These are phyloP conservation scores for Cosmopolites sordidus DNA, from an alignment of 2,888 invertebrate species.

Conservation along the genomic window DNA sequence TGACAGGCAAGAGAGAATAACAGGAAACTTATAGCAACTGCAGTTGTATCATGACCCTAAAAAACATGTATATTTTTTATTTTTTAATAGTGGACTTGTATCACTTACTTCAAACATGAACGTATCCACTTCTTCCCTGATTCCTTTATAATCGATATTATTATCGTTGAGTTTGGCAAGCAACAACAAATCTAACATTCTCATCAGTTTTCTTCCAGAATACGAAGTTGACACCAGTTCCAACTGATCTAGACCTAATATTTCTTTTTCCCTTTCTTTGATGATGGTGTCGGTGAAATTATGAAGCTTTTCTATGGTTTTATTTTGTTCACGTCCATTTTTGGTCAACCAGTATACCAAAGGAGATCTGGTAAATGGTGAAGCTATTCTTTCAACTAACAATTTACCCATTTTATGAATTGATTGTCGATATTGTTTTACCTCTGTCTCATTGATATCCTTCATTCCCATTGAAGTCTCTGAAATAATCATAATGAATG, in stretches of 20 bases:
- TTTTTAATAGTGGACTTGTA: no score
- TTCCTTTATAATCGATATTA: slow-evolving; percentile 44
- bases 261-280: slow-evolving; percentile 25
- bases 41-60: slow-evolving; percentile 36
- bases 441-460: slow-evolving; percentile 19
- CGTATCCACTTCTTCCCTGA: slow-evolving; percentile 61
- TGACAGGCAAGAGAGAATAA: slow-evolving; percentile 30
- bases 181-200: slow-evolving; percentile 36
- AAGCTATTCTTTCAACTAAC: slow-evolving; percentile 9
- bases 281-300: slow-evolving; percentile 36
- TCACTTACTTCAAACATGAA: slow-evolving; percentile 52
- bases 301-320: slow-evolving; percentile 31
- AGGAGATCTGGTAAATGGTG: slow-evolving; percentile 2
- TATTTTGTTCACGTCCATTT: slow-evolving; percentile 25
- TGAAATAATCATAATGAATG: slow-evolving; percentile 1
- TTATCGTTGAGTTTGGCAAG: slow-evolving; percentile 29
- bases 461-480: slow-evolving; percentile 32
- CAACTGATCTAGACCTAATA: slow-evolving; percentile 25
- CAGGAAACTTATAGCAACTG: slow-evolving; percentile 29
- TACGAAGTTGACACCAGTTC: slow-evolving; percentile 43
- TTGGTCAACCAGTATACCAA: slow-evolving; percentile 3
- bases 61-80: neutral
- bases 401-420: slow-evolving; percentile 29
- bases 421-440: slow-evolving; percentile 24
- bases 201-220: slow-evolving; percentile 46